Conservation (phyloP, 2,797 vertebrate species). For the Clarias pachynema region DNA sequence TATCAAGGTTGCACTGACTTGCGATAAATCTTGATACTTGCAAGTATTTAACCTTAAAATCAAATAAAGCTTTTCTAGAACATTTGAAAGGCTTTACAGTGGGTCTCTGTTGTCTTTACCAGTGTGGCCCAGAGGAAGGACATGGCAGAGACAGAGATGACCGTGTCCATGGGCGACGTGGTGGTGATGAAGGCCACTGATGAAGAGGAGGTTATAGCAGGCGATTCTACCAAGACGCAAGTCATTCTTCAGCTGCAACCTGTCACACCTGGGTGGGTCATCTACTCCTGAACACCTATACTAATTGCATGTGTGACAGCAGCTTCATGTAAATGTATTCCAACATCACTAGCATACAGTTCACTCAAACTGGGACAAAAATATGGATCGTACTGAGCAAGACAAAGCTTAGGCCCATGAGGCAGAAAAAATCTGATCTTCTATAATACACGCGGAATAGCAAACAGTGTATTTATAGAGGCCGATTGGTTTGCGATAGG, state of each 20-base stretch:
- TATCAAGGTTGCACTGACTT: too few species aligned
- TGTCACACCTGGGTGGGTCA: conserved; percentile 85
- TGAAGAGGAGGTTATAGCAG: conserved; percentile 79
- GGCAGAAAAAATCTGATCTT: neutral
- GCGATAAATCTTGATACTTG: too few species aligned
- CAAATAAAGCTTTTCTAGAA: neutral
- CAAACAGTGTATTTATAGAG: neutral
- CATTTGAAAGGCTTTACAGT: neutral
- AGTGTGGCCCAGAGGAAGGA: conserved; percentile 43
- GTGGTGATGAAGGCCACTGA: conserved; percentile 86
- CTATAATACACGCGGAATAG: neutral
- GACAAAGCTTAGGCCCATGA: neutral
- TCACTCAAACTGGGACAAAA: neutral
- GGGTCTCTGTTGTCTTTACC: neutral
- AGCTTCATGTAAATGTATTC: neutral
- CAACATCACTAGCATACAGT: neutral
- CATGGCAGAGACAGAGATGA: conserved; percentile 90
- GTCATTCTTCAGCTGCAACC: conserved; percentile 94
- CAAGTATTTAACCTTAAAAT: neutral
- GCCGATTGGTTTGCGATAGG: neutral
- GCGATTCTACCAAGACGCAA: conserved; percentile 89
- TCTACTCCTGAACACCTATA: neutral
- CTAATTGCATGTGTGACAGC: neutral
- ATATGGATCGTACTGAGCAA: neutral
- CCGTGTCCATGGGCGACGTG: conserved; percentile 89